Conservation (phyloP, 2,888 invertebrate species). For the Epinotia bilunana region DNA sequence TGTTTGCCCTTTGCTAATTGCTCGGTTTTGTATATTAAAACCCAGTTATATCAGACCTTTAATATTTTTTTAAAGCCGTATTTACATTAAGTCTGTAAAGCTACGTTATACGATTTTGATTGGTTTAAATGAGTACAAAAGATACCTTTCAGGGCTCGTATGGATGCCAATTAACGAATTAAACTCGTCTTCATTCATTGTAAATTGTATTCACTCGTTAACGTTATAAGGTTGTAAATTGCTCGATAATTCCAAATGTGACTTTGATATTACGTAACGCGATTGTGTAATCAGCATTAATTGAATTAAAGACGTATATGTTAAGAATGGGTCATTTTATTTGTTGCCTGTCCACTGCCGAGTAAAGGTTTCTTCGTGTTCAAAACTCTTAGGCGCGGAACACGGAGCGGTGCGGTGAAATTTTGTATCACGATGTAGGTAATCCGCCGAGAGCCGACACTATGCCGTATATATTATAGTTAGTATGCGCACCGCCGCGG, state of each 20-base stretch:
- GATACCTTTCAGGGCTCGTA: neutral
- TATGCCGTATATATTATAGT: too few relatives aligned
- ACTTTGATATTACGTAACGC: slow-evolving; percentile 78
- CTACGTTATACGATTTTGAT: neutral
- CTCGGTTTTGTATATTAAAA: too few relatives aligned
- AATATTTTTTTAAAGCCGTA: too few relatives aligned
- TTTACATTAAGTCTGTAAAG: too few relatives aligned
- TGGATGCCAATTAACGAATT: slow-evolving; percentile 12
- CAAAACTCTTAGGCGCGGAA: too few relatives aligned
- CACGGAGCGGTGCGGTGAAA: too few relatives aligned
- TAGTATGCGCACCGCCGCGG: too few relatives aligned
- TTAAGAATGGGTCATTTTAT: slow-evolving; percentile 57
- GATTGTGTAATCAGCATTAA: slow-evolving; percentile 78
- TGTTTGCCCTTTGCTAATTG: too few relatives aligned
- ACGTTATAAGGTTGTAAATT: slow-evolving; percentile 80
- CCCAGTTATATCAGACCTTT: too few relatives aligned
- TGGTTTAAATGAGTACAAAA: neutral
- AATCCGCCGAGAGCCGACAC: too few relatives aligned
- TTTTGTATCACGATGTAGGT: too few relatives aligned
- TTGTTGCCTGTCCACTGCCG: slow-evolving; percentile 18
- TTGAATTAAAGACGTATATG: slow-evolving; percentile 79
- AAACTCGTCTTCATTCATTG: slow-evolving; percentile 42
- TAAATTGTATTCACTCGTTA: slow-evolving; percentile 57
- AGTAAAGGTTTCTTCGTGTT: too few relatives aligned
- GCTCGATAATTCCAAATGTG: slow-evolving; percentile 76